Evolutionary conservation across 2,888 invertebrate genomes (phyloP), one percentile per base, ranked within the genome.

Genomic region (Harpalus rufipes): DNA sequence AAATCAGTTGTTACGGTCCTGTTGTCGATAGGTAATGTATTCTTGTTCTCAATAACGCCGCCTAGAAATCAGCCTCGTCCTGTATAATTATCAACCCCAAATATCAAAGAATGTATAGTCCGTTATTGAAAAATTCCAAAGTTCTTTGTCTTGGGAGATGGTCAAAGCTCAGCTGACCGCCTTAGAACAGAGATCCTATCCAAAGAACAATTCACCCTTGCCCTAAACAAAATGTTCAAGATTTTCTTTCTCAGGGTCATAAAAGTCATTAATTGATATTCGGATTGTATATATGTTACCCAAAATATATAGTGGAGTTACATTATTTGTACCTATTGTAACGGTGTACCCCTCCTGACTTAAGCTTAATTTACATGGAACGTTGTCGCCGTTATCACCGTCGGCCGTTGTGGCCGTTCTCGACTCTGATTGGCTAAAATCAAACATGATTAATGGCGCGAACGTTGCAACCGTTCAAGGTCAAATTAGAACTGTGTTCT

Each of bases 21-120:
- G 74, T 58, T 16, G 72, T 25, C 41, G 59, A 72, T 65, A 72
- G 58, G 58, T 65, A 84, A 84, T 84, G 63, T 84, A 84, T 84
- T 84, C 84, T 44, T 41, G 59, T 79, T 41, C 51, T 79, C 84
- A 78, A 84, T 84, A 84, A 76, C 65, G 84, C 84, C 84, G 78
- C 51, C 82, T 65, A 59, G 63, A 63, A 84, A 78, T 84, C 78
- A 21, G 74, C 63, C 74, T 41, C 78, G 63, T 78, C 79, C 84
- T 84, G 84, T 84, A 84, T 84, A 84, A 84, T 84, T 84, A 84
- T 84, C 79, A 79, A 65, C 79, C 84, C 84, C 78, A 59, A 84
- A 84, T 84, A 84, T 84, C 84, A 65, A 84, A 18, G 83, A 83
- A 83, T 83, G 58, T 83, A 83, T 32, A 83, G 59, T 39, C 61